Conservation (phyloP, 2,113 vertebrate genomes). For the Poeciliopsis occidentalis region DNA sequence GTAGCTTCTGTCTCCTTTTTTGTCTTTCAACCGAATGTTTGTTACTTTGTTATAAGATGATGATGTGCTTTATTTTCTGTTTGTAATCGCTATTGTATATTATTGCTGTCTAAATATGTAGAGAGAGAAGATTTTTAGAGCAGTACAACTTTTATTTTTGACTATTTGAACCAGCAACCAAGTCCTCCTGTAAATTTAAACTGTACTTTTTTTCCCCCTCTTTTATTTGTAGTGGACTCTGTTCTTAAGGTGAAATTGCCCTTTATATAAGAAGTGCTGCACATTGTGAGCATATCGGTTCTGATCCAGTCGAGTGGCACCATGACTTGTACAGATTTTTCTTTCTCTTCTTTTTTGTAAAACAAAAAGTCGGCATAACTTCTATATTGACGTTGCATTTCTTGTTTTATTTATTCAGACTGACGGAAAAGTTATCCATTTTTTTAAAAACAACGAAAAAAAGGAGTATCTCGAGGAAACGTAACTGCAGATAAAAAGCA, state of each 20-base stretch:
- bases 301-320: slow-evolving; percentile 68
- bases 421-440: slow-evolving; percentile 69
- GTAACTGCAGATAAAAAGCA: slow-evolving; percentile 63
- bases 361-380: slow-evolving; percentile 66
- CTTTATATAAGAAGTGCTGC: slow-evolving; percentile 85
- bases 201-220: slow-evolving; percentile 51
- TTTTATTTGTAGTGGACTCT: slow-evolving; percentile 73
- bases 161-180: slow-evolving; percentile 73
- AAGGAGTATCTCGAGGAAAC: slow-evolving; percentile 66
- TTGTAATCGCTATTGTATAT: slow-evolving; percentile 67
- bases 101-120: slow-evolving; percentile 66
- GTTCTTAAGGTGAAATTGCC: slow-evolving; percentile 83
- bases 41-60: slow-evolving; percentile 47
- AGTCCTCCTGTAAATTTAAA: slow-evolving; percentile 66
- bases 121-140: slow-evolving; percentile 67
- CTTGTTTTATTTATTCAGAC: slow-evolving; percentile 88
- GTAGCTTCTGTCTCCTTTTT: slow-evolving; percentile 56
- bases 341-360: slow-evolving; percentile 60
- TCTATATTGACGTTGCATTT: slow-evolving; percentile 78
- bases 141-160: slow-evolving; percentile 74
- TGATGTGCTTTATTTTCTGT: slow-evolving; percentile 56
- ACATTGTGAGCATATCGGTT: slow-evolving; percentile 86
- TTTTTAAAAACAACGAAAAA: slow-evolving; percentile 25
- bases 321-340: slow-evolving; percentile 67
- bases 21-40: slow-evolving; percentile 36